Conservation (phyloP, 2,113 vertebrate genomes). For the Silurus meridionalis region DNA sequence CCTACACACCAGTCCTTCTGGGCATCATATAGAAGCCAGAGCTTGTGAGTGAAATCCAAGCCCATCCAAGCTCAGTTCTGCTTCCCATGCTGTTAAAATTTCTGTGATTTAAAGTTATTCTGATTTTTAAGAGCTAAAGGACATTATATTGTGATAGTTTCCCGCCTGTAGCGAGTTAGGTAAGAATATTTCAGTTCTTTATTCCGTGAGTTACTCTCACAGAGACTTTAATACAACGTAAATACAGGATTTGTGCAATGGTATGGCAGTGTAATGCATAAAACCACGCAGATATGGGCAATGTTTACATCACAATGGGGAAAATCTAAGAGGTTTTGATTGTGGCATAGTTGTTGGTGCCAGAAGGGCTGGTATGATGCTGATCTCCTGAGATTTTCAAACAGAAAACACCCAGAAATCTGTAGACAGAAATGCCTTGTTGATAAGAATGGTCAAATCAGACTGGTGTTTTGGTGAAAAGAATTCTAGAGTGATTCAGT, state of each 20-base stretch:
- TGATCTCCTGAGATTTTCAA: background rate
- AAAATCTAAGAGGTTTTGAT: background rate
- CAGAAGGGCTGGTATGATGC: background rate
- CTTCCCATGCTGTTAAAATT: background rate
- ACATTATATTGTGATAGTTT: background rate
- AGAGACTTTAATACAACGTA: too few relatives aligned
- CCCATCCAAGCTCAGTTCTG: background rate
- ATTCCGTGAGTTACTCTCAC: background rate
- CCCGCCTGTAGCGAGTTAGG: background rate
- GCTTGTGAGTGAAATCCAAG: constrained; percentile 14
- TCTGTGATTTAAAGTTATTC: background rate
- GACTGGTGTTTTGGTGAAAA: background rate
- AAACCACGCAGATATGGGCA: background rate
- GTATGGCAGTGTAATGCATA: background rate
- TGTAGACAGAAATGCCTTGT: background rate
- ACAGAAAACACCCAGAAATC: background rate
- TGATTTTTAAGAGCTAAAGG: background rate
- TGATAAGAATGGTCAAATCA: background rate
- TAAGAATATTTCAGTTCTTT: background rate
- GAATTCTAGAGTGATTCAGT: background rate
- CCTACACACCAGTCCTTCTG: constrained; percentile 12
- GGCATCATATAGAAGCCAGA: background rate
- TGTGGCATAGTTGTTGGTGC: background rate
- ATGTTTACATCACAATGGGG: background rate
- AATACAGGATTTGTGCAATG: too few relatives aligned